Evolutionary conservation across 2,888 invertebrate genomes (phyloP).

Genomic region (Cephus runcator): DNA sequence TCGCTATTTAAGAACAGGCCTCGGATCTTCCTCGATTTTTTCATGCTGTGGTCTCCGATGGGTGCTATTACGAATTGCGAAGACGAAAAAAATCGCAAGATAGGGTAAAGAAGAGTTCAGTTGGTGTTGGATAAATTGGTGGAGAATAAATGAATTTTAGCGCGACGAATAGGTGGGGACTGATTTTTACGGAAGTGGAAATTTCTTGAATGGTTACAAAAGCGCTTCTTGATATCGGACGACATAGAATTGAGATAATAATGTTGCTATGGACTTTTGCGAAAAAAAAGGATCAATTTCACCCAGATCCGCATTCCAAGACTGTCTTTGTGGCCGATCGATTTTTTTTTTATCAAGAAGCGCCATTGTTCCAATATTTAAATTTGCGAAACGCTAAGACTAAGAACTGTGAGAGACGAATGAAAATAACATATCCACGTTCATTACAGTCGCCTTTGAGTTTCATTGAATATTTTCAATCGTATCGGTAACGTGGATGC

Average conservation of each 20-base stretch:
- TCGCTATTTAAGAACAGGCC: neutral
- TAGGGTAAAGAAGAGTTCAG: neutral
- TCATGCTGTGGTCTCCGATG: neutral
- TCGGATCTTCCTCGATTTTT: slow-evolving; percentile 4
- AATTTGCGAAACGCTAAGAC: neutral
- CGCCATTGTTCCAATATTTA: neutral
- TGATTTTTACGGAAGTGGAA: neutral
- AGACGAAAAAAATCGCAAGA: neutral
- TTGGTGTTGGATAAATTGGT: neutral
- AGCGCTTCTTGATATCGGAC: neutral
- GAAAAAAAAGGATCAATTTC: neutral
- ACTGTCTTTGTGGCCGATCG: neutral
- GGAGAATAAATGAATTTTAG: neutral
- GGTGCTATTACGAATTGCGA: neutral
- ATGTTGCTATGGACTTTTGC: neutral
- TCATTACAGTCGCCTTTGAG: neutral
- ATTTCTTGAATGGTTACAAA: too few species aligned
- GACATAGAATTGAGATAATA: neutral
- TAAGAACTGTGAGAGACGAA: neutral
- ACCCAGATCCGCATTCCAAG: neutral
- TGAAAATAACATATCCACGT: neutral
- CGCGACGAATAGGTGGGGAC: neutral
- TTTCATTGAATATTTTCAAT: neutral
- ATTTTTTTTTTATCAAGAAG: neutral
- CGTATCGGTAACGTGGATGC: neutral